Percentiles rank a stretch among this genome's conserved stretches.
These are phyloP conservation scores for Orientallactaga sibirica DNA, from an alignment of 2,797 vertebrate genomes.

Conservation along the genomic window DNA sequence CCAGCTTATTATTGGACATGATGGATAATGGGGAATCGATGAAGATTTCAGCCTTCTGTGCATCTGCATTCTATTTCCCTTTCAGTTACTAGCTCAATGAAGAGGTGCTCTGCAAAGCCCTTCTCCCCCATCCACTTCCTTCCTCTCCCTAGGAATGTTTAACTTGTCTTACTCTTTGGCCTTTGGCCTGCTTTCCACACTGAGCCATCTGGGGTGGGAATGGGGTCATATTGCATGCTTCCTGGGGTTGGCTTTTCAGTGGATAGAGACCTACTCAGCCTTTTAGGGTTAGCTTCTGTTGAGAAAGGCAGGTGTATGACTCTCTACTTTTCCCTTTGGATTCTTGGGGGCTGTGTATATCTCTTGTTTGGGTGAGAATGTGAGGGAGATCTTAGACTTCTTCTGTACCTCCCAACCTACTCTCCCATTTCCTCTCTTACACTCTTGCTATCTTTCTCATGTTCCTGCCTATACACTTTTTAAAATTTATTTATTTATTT, in stretches of 20 bases:
- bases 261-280: neutral
- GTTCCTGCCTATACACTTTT: neutral
- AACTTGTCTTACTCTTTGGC: neutral
- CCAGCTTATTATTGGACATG: neutral
- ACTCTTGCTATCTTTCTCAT: neutral
- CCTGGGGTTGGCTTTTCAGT: neutral
- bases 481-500: neutral
- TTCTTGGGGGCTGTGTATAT: neutral
- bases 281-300: neutral
- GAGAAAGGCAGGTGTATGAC: neutral
- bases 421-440: neutral
- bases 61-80: neutral
- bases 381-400: neutral
- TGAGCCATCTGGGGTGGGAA: neutral
- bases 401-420: neutral
- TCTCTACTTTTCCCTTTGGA: neutral
- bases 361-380: slow-evolving; percentile 14
- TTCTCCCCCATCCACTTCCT: neutral
- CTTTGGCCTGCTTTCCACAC: neutral
- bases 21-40: neutral
- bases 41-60: neutral
- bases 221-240: neutral
- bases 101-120: neutral
- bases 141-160: neutral
- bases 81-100: neutral